These are phyloP conservation scores for Scaptomyza reducta DNA, from an alignment of 2,888 invertebrate genomes.

Conservation along the genomic window DNA sequence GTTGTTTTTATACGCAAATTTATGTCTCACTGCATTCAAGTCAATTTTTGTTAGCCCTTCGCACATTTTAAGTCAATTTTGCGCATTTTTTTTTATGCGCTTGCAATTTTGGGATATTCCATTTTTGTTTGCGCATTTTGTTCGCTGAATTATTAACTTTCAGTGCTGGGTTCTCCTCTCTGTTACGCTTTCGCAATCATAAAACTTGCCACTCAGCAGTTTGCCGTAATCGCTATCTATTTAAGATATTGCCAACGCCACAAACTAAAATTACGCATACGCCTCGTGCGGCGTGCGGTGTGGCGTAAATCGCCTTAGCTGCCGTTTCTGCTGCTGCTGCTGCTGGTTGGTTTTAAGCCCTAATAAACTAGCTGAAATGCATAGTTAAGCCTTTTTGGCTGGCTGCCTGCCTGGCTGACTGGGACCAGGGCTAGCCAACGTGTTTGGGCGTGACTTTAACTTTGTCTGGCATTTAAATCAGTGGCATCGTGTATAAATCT, in stretches of 20 bases:
- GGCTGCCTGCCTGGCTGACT: constrained; percentile 3
- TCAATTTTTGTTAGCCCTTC: background rate
- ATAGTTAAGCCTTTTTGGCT: constrained; percentile 63
- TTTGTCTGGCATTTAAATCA: constrained; percentile 65
- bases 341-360: constrained; percentile 48
- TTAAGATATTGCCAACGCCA: constrained; percentile 47
- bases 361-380: constrained; percentile 73
- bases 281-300: constrained; percentile 40
- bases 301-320: constrained; percentile 65
- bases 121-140: constrained; percentile 17
- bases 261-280: constrained; percentile 63
- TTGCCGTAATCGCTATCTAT: constrained; percentile 47
- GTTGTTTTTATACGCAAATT: background rate
- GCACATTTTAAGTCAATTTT: constrained; percentile 3
- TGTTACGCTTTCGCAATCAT: constrained; percentile 33
- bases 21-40: constrained; percentile 1
- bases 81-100: background rate
- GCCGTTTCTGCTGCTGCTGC: constrained; percentile 9
- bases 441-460: constrained; percentile 56
- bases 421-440: constrained; percentile 21
- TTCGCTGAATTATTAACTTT: constrained; percentile 24
- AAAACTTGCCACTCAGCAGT: constrained; percentile 60
- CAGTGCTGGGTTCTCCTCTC: background rate
- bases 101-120: constrained; percentile 1
- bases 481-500: constrained; percentile 65